A percentile compares a stretch with the other conserved stretches of the same genome.
These are phyloP conservation scores for Lepilemur ruficaudatus DNA, from an alignment of 2,797 vertebrate species.

Conservation along the genomic window DNA sequence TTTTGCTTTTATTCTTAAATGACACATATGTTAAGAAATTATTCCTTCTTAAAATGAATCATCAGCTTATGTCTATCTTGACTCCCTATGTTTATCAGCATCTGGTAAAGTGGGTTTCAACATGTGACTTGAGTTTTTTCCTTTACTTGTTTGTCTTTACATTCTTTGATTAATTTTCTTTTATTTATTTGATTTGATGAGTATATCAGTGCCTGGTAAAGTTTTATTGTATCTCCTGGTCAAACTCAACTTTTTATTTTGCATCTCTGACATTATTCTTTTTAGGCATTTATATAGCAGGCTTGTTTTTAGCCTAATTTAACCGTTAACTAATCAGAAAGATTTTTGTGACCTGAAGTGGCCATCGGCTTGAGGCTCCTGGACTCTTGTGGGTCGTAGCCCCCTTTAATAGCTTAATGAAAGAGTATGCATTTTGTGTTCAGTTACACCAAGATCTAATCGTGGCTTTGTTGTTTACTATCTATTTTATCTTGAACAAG, in stretches of 20 bases:
- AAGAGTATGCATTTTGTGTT: not conserved
- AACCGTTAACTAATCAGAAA: not conserved
- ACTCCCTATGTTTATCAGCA: not conserved
- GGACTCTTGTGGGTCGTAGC: not conserved
- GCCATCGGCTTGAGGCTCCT: not conserved
- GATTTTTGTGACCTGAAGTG: not conserved
- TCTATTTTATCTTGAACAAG: not conserved
- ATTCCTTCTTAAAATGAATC: not conserved
- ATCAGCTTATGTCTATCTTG: not conserved
- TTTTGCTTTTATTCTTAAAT: not conserved
- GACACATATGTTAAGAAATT: not conserved
- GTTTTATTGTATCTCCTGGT: not conserved
- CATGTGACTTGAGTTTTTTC: not conserved
- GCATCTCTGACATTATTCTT: not conserved
- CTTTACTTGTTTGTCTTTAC: not conserved
- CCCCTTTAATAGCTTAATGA: not conserved
- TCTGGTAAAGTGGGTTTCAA: not conserved
- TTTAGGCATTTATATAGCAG: not conserved
- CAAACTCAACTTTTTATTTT: constrained; percentile 1
- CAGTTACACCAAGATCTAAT: not conserved
- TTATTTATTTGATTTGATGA: not conserved
- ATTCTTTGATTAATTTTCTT: constrained; percentile 21
- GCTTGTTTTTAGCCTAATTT: not conserved
- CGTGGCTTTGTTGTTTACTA: not conserved
- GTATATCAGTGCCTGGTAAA: not conserved